Evolutionary conservation across 53 echinoderm and acorn worm genomes (phyloP).

Genomic region (Crossaster papposus): DNA sequence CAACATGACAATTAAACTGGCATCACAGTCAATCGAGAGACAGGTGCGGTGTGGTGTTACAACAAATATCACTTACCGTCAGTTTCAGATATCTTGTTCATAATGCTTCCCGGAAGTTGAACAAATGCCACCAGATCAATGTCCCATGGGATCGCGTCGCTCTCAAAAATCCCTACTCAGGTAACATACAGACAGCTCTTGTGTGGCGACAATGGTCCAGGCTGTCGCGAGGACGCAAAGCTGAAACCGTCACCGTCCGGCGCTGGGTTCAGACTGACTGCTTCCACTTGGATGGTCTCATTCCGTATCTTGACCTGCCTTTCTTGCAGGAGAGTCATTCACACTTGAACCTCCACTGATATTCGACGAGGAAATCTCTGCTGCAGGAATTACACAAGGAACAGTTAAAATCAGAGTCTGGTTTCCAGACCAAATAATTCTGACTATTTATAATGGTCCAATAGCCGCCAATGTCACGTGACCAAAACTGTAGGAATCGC

Average conservation of each 20-base stretch:
- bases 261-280: conserved; percentile 21
- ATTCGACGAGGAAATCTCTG: neutral
- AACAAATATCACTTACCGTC: neutral
- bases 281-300: conserved; percentile 33
- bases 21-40: too few species aligned
- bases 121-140: neutral
- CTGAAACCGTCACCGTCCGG: conserved; percentile 9
- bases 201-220: neutral
- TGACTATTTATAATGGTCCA: too few species aligned
- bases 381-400: too few species aligned
- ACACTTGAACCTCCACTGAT: conserved; percentile 51
- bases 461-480: too few species aligned
- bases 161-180: neutral
- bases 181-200: conserved; percentile 12
- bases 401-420: too few species aligned
- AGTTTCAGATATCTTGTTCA: neutral
- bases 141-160: conserved; percentile 19
- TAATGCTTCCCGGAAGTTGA: neutral
- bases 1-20: too few species aligned
- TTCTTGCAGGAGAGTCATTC: conserved; percentile 11
- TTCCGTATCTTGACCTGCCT: conserved; percentile 18
- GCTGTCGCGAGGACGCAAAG: conserved; percentile 16
- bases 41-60: too few species aligned
- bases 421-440: too few species aligned
- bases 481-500: too few species aligned